phyloP scores from a whole-genome alignment of 2,113 vertebrate species.

The Chionis minor region DNA sequence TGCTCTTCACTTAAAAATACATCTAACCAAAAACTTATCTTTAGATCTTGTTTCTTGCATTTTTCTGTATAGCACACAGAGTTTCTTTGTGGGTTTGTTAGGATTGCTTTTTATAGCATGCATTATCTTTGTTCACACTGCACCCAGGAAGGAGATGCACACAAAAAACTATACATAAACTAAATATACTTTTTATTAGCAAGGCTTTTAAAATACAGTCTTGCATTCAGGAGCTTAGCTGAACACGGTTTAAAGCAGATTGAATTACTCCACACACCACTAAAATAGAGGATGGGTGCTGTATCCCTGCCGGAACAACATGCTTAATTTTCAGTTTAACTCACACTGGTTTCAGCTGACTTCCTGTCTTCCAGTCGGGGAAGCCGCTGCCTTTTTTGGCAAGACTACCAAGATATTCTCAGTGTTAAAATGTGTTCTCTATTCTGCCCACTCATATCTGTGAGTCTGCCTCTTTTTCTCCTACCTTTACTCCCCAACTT shows the following conservation, averaged over 20 bases:
- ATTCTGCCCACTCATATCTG: not conserved
- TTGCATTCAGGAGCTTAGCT: not conserved
- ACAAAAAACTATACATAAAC: not conserved
- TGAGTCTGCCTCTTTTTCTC: not conserved
- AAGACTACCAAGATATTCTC: not conserved
- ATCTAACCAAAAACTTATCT: not conserved
- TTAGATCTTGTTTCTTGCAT: not conserved
- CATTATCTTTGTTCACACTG: not conserved
- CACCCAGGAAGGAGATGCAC: conserved; percentile 37
- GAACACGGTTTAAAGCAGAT: not conserved
- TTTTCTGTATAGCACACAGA: not conserved
- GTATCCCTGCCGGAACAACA: not conserved
- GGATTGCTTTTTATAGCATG: not conserved
- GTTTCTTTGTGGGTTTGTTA: not conserved
- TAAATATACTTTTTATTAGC: conserved; percentile 41
- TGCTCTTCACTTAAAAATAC: not conserved
- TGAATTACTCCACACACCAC: not conserved
- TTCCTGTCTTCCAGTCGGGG: not conserved
- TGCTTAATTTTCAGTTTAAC: not conserved
- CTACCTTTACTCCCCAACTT: not conserved
- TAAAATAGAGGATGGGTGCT: not conserved
- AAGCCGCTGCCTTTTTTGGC: not conserved
- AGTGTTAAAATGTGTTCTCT: not conserved
- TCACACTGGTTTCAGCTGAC: not conserved
- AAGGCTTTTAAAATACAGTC: conserved; percentile 18